Percentiles rank a stretch among this genome's conserved stretches.
These are phyloP conservation scores for Megastigmus dorsalis DNA, from an alignment of 2,888 invertebrate species.

Conservation along the genomic window DNA sequence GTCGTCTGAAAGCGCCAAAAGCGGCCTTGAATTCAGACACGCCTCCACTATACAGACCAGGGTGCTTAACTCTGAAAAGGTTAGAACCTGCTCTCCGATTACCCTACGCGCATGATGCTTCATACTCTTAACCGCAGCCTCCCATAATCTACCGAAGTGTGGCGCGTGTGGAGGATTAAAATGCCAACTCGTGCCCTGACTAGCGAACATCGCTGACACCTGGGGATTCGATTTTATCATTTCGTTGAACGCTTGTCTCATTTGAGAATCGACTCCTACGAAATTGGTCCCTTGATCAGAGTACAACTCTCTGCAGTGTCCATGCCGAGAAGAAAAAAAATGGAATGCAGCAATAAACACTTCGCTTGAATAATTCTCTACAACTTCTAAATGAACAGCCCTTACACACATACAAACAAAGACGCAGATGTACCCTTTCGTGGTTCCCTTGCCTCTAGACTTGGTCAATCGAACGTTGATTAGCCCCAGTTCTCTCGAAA, in stretches of 20 bases:
- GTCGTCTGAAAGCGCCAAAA: neutral
- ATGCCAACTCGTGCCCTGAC: neutral
- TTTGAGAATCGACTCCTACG: neutral
- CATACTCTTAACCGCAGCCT: neutral
- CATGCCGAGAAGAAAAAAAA: neutral
- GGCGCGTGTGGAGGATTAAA: neutral
- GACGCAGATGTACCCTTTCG: neutral
- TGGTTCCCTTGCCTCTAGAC: neutral
- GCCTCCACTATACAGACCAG: neutral
- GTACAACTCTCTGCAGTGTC: neutral
- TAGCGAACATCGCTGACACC: too few species aligned
- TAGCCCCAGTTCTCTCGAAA: neutral
- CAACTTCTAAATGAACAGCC: neutral
- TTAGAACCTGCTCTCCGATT: neutral
- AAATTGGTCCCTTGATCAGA: neutral
- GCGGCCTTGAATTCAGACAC: neutral
- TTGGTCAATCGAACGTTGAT: neutral
- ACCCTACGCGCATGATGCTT: neutral
- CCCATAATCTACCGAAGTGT: neutral
- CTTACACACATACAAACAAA: neutral
- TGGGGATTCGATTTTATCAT: neutral
- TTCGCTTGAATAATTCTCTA: neutral
- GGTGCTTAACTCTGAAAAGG: neutral
- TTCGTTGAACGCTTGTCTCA: neutral
- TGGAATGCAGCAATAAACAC: neutral